phyloP scores from a whole-genome alignment of 2,113 vertebrate genomes.

The rat (Rattus norvegicus) region GRCr8 NC_086039.1:133171001-133171500 shows the following conservation, averaged over 20 bases:
- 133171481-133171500: background rate
- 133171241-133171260: background rate
- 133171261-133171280: slow-evolving; percentile 18
- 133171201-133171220: background rate
- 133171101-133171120: slow-evolving; percentile 42
- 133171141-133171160: background rate
- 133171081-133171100: slow-evolving; percentile 46
- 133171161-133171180: slow-evolving; percentile 34
- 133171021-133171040: slow-evolving; percentile 25
- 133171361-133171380: background rate
- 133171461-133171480: background rate
- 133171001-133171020: slow-evolving; percentile 57
- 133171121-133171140: slow-evolving; percentile 50
- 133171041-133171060: slow-evolving; percentile 39
- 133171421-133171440: background rate
- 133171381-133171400: slow-evolving; percentile 30
- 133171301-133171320: slow-evolving; percentile 51
- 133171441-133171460: background rate
- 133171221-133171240: slow-evolving; percentile 23
- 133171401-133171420: background rate
- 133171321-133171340: slow-evolving; percentile 29
- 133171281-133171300: background rate
- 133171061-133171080: slow-evolving; percentile 41
- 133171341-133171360: background rate
- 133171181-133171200: slow-evolving; percentile 7